phyloP scores from a whole-genome alignment of 2,113 vertebrate genomes.

The Nothobranchius kuhntae region DNA sequence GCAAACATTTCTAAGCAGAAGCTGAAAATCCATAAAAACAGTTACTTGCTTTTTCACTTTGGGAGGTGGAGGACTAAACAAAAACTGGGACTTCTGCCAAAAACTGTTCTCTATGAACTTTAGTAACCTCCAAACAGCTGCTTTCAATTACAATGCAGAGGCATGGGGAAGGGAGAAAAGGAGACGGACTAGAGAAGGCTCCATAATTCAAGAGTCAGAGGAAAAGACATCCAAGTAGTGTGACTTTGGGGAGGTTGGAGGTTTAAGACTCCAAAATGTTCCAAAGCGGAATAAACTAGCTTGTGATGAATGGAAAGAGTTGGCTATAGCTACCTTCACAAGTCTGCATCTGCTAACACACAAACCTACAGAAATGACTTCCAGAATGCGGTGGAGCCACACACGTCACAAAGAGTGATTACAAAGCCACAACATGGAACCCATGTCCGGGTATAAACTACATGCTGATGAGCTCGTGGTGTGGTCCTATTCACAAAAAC shows the following conservation, averaged over 20 bases:
- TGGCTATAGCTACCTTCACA: conserved; percentile 35
- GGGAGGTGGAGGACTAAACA: conserved; percentile 42
- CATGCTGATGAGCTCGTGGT: conserved; percentile 20
- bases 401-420: conserved; percentile 1
- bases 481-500: conserved; percentile 43
- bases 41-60: conserved; percentile 31
- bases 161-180: conserved; percentile 33
- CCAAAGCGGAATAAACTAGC: conserved; percentile 43
- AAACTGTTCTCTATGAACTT: conserved; percentile 58
- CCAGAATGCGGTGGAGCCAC: conserved; percentile 5
- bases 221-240: conserved; percentile 41
- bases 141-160: conserved; percentile 77
- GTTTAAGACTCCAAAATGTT: not conserved
- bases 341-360: conserved; percentile 15
- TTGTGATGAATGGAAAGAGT: conserved; percentile 40
- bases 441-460: conserved; percentile 40
- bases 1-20: conserved; percentile 29
- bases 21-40: conserved; percentile 12
- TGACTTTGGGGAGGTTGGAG: not conserved
- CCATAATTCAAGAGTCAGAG: conserved; percentile 24
- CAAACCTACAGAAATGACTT: conserved; percentile 32
- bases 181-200: conserved; percentile 30
- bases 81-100: conserved; percentile 48
- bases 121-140: conserved; percentile 80
- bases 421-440: conserved; percentile 34